phyloP scores from a whole-genome alignment of 2,797 vertebrate species.

The Tragopan temminckii region DNA sequence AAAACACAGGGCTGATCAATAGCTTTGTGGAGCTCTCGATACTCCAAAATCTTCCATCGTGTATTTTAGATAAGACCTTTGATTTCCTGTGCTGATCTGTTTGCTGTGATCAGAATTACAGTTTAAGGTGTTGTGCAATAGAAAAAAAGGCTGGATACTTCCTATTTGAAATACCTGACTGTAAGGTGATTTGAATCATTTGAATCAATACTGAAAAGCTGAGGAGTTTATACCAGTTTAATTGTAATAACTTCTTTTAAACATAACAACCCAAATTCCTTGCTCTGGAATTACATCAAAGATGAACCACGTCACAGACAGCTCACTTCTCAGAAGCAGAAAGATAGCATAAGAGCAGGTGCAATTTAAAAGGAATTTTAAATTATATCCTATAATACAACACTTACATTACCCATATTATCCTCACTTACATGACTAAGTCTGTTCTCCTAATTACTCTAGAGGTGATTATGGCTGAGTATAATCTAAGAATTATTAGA shows the following conservation, averaged over 20 bases:
- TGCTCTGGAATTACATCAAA: slow-evolving; percentile 20
- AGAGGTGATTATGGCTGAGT: slow-evolving; percentile 34
- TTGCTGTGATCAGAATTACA: not conserved
- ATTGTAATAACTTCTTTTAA: slow-evolving; percentile 3
- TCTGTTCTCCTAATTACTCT: slow-evolving; percentile 54
- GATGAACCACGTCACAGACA: slow-evolving; percentile 16
- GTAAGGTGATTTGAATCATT: not conserved
- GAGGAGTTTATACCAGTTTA: not conserved
- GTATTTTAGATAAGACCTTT: not conserved
- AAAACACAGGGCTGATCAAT: not conserved
- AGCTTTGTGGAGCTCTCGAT: not conserved
- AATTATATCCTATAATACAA: slow-evolving; percentile 44
- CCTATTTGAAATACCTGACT: not conserved
- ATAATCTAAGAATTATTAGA: slow-evolving; percentile 65
- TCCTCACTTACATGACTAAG: slow-evolving; percentile 67
- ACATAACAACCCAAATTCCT: slow-evolving; percentile 29
- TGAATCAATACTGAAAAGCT: not conserved
- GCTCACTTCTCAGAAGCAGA: slow-evolving; percentile 27
- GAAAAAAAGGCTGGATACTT: not conserved
- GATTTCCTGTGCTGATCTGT: not conserved
- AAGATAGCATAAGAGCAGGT: slow-evolving; percentile 45
- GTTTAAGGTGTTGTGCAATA: not conserved
- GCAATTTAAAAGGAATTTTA: slow-evolving; percentile 45
- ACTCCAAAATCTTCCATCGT: not conserved
- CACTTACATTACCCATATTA: slow-evolving; percentile 43